phyloP scores from a whole-genome alignment of 2,888 invertebrate genomes.

The Fissipunctia ypsillon region DNA sequence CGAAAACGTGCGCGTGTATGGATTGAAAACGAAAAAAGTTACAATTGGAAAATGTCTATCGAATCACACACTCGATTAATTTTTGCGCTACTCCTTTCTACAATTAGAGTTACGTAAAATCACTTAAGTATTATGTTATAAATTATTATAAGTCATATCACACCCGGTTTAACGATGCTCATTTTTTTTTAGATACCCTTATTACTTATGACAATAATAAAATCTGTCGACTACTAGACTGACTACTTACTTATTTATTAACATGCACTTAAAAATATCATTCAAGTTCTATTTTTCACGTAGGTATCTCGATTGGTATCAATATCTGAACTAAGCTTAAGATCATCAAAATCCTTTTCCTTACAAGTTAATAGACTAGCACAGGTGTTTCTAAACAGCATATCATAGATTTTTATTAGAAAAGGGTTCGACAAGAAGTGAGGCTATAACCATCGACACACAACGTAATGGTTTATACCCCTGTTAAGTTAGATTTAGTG shows the following conservation, averaged over 20 bases:
- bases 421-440: constrained; percentile 74
- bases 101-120: no score
- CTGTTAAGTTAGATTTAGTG: constrained; percentile 58
- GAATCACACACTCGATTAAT: no score
- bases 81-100: no score
- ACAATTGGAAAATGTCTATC: not conserved
- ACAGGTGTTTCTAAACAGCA: constrained; percentile 71
- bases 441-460: constrained; percentile 66
- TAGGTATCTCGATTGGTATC: not conserved
- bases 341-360: constrained; percentile 25
- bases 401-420: constrained; percentile 71
- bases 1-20: constrained; percentile 8
- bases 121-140: no score
- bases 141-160: no score
- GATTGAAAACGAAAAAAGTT: constrained; percentile 5
- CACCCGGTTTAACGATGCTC: no score
- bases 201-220: no score
- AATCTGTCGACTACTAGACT: no score
- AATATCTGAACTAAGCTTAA: not conserved
- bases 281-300: no score
- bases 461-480: constrained; percentile 66
- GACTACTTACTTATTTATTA: no score
- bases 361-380: constrained; percentile 45
- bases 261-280: no score
- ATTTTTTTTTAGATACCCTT: no score